Evolutionary conservation across 2,888 invertebrate genomes (phyloP), one percentile per base, ranked within the genome.

Genomic region (Hemicrepidius hirtus): DNA sequence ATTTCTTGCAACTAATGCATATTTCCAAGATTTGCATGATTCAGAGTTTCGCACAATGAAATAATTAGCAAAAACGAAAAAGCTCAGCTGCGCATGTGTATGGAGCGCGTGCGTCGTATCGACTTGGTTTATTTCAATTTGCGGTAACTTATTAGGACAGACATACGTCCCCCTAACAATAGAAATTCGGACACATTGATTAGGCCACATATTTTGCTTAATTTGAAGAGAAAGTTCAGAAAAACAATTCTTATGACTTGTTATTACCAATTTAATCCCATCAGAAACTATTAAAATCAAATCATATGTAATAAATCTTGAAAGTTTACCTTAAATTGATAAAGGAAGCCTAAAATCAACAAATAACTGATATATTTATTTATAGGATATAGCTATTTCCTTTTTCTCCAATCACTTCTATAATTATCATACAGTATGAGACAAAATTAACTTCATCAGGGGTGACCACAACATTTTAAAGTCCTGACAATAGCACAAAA

Each of bases 51-150:
- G 16, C 37, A 16, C 21, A 70, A 69, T 28, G 13, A 40, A 44
- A 37, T 55, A 70, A 70, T 46, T 46, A 37, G 37, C 32, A 18
- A 55, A 57, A 46, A 71, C 18, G 59, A 60, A 32, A 57, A 60
- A 70, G 66, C 40, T 55, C 55, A 41, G 35, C 49, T 62, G 66
- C 72, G 72, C 60, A 32, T 44, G 57, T 32, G 1, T 13, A 12
- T 13, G 13, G 9, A 46, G 55, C 75, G 75, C 73, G 53, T 68
- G 70, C 73, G 64, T 55, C 50, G 62, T 71, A 71, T 75, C 63
- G 70, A 68, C 71, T 70, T 24, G 21, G 28, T 70, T 63, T 59
- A 49, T 65, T 66, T 60, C 37, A 71, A 68, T 62, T 41, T 28
- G 4, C 5, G 3, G 59, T 75, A 75, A 73, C 77, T 67, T 77